These are phyloP conservation scores for Meiosimyza decipiens DNA, from an alignment of 2,888 invertebrate species.

Conservation along the genomic window DNA sequence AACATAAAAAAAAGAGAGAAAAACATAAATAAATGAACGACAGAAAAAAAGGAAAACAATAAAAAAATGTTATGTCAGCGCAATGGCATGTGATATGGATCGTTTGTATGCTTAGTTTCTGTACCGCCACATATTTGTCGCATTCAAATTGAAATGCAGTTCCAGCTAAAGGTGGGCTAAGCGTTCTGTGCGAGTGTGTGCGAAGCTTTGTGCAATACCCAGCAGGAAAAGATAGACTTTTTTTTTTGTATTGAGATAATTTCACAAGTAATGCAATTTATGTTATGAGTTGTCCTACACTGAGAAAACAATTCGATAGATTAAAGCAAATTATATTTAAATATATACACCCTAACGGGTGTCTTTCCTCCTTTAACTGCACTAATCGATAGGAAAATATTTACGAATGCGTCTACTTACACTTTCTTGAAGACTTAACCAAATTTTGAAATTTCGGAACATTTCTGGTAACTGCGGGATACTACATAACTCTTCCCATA, in stretches of 20 bases:
- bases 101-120: neutral
- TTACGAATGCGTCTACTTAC: too few relatives aligned
- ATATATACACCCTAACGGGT: too few relatives aligned
- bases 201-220: neutral
- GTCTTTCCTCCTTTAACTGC: too few relatives aligned
- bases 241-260: too few relatives aligned
- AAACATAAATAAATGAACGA: neutral
- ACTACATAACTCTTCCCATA: neutral
- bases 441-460: too few relatives aligned
- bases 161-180: slow-evolving; percentile 12
- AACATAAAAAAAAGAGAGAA: neutral
- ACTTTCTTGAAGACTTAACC: too few relatives aligned
- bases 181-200: neutral
- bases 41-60: neutral
- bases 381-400: too few relatives aligned
- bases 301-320: too few relatives aligned
- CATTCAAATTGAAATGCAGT: slow-evolving; percentile 16
- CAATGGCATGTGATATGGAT: neutral
- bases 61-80: neutral
- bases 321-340: too few relatives aligned
- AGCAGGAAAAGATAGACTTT: neutral
- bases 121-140: neutral
- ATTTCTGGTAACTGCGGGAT: too few relatives aligned
- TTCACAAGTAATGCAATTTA: too few relatives aligned
- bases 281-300: too few relatives aligned